Base-by-base conservation (phyloP, 2,113 vertebrate genomes). In the Noturus placidus region DNA sequence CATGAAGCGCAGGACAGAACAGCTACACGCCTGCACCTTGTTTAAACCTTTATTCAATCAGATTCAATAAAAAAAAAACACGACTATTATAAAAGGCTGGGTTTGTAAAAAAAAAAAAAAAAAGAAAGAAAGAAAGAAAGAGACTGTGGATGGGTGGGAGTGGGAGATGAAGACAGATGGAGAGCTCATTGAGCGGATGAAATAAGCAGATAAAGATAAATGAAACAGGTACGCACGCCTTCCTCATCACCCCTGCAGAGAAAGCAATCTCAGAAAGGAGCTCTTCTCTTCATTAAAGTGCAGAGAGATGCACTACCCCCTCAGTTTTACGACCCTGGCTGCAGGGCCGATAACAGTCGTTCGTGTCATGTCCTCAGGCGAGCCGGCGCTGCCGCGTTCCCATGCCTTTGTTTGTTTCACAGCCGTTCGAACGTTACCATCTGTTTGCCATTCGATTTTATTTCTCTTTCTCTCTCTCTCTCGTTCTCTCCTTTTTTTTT, bases 371-470 rank as follows among this genome's bases (percentile, higher is more conserved):
- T 63, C 87, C 82, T 54, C 42, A 11, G 87, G 87, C 70, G 35
- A 78, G 35, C 27, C 72, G 59, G 95, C 88, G 94, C 96, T 88
- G 96, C 95, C 52, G 95, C 94, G 93, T 97, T 97, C 88, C 95
- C 97, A 92, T 96, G 96, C 93, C 94, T 95, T 56, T 96, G 94
- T 87, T 97, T 95, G 91, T 96, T 95, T 91, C 95, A 94, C 85
- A 93, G 95, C 30, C 96, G 92, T 91, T 96, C 95, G 95, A 97
- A 91, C 87, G 96, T 96, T 79, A 96, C 96, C 93, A 96, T 93
- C 96, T 97, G 91, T 90, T 89, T 89, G 87, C 87, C 82, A 88
- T 91, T 91, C 91, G 90, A 91, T 89, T 94, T 92, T 86, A 91
- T 85, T 89, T 91, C 90, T 89, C 67, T 83, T 83, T 69, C 72